Conservation (phyloP, 2,888 invertebrate genomes). For the Chrysolina oricalcia region DNA sequence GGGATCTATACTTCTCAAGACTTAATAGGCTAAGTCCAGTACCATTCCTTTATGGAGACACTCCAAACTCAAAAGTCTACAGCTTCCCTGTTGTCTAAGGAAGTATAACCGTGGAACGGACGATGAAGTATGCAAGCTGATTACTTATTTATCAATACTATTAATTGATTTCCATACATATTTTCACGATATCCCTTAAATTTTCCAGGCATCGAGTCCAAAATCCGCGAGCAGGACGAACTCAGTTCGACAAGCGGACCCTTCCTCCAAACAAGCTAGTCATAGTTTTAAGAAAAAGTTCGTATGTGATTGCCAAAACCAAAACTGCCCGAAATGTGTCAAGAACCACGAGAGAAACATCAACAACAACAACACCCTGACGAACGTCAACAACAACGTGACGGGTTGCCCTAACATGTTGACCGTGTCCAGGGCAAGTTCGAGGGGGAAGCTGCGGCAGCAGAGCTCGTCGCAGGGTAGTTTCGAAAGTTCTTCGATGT, state of each 20-base stretch:
- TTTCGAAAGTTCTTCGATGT: constrained; percentile 73
- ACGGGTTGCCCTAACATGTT: constrained; percentile 63
- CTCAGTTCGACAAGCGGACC: constrained; percentile 5
- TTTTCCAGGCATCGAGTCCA: constrained; percentile 54
- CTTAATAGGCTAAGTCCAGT: no score
- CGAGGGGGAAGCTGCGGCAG: constrained; percentile 67
- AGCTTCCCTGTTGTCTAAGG: no score
- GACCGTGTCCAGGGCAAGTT: constrained; percentile 62
- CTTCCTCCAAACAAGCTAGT: constrained; percentile 67
- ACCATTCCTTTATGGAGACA: no score
- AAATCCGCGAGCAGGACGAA: constrained; percentile 58
- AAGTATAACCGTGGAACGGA: no score
- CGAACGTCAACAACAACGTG: constrained; percentile 65
- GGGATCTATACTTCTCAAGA: no score
- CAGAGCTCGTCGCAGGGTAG: constrained; percentile 71
- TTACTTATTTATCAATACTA: constrained; percentile 8
- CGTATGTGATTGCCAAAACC: constrained; percentile 60
- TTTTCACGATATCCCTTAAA: no score
- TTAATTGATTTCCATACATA: no score
- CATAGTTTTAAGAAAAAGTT: constrained; percentile 61
- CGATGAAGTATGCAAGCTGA: no score
- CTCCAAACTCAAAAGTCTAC: no score
- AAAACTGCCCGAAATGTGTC: constrained; percentile 66
- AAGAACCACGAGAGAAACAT: constrained; percentile 64
- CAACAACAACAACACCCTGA: constrained; percentile 67